Base-by-base conservation (phyloP, 1,140 invertebrate species). In the Alviniconcha marisindica region DNA sequence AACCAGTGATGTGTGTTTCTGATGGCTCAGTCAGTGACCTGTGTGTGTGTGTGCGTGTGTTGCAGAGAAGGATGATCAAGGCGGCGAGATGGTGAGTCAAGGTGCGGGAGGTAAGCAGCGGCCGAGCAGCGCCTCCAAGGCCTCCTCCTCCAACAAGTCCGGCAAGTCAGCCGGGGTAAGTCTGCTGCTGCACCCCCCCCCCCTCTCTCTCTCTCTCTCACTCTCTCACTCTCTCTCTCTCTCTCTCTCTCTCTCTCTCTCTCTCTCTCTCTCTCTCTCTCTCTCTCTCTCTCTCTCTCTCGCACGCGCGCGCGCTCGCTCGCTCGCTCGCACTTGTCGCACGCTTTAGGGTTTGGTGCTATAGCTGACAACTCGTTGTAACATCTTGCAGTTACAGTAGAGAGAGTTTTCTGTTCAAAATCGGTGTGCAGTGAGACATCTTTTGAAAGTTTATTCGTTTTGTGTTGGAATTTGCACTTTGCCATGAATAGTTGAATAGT, bases 41-140 rank as follows among this genome's bases (percentile, higher is more conserved):
- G 48, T 82, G 54, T 63, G 21, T 63, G 5, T 10, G 7, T 63
- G 60, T 10, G 7, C 24, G 60, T 63, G 21, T 63, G 10, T 63
- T 76, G 36, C 73, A 76, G 73, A 76, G 73, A 76, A 76, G 40
- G 73, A 76, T 76, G 73, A 76, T n/a, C 36, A 38, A n/a, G 73
- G 40, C 24, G 12, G n/a, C 38, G 73, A 76, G 31, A 76, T 76
- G 73, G 73, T 76, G 73, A 76, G 38, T 40, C 73, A 76, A 63
- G 60, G 60, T 15, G 51, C 38, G 15, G 31, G 51, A 18, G 33
- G 14, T 21, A 60, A 79, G 36, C 77, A 79, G 54, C 28, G 77
- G 77, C 51, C 77, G 15, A 63, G 51, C 77, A 79, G 77, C 48
- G 77, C 54, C 77, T 60, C 77, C 77, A 79, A 79, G 54, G 71